Evolutionary conservation across 2,113 vertebrate species (phyloP), one percentile per base, ranked within the genome.

Genomic region (Notarius lentiginosus): DNA sequence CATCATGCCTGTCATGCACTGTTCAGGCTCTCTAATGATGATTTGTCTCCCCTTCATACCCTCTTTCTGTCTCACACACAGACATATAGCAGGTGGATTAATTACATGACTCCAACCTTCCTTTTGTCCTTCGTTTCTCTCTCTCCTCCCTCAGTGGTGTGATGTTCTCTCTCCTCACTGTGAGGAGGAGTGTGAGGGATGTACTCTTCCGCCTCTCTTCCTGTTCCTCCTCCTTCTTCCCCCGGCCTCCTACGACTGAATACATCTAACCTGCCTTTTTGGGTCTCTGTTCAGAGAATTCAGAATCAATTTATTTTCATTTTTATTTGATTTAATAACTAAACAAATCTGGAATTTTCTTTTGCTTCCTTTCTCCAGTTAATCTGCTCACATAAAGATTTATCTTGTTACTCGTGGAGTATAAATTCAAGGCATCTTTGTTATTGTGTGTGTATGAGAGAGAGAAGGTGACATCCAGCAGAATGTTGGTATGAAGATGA

Each of bases 71-170:
- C 66, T 72, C 84, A 72, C 89, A 86, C 65, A 86, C 65, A 76
- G 84, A 76, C 89, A 88, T 87, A 88, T 83, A 88, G 90, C 86
- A 92, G 86, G 92, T 83, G 90, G 91, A 87, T 20, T 66, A 60
- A 83, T n/a, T 27, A 60, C 27, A 92, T 93, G 92, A 94, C 89
- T 91, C 93, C 91, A 93, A 84, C 90, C 88, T 91, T 89, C 91
- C 90, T 91, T 91, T 87, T 70, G 83, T 89, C 53, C 22, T 84
- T 90, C 72, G 87, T 84, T 77, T 75, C 84, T 85, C 3, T 89
- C 87, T 88, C 87, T 90, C 88, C 90, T 90, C 89, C 89, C 82
- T 84, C 72, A n/a, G 27, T 88, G 51, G 60, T 75, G 30, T 70
- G 65, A 79, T 85, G 81, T 87, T 83, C 70, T 87, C 70, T 82